Conservation (phyloP, 2,888 invertebrate genomes). For the Scaptomyza tumidula region DNA sequence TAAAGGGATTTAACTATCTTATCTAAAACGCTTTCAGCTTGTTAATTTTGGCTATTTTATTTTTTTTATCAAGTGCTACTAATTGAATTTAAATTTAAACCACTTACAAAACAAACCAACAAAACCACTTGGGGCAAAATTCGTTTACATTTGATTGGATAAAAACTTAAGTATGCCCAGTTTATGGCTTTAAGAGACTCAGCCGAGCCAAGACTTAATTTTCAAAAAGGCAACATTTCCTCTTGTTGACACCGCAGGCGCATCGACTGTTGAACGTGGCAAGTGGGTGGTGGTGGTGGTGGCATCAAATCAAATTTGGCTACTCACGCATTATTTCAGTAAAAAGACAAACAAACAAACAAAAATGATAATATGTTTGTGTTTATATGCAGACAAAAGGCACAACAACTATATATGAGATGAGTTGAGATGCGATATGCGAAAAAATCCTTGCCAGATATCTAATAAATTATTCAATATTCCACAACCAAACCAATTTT, state of each 20-base stretch:
- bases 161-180: constrained; percentile 8
- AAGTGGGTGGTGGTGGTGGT: neutral
- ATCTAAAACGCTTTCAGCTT: neutral
- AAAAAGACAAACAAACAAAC: constrained; percentile 24
- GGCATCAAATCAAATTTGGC: constrained; percentile 42
- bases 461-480: constrained; percentile 64
- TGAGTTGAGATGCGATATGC: constrained; percentile 46
- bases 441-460: constrained; percentile 39
- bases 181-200: constrained; percentile 7
- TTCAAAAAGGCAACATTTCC: constrained; percentile 1
- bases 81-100: neutral
- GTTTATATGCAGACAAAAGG: too few species aligned
- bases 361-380: neutral
- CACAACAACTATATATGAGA: constrained; percentile 9
- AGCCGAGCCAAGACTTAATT: constrained; percentile 9
- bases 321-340: constrained; percentile 45
- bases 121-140: neutral
- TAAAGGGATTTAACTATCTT: too few species aligned
- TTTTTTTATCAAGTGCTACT: neutral
- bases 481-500: constrained; percentile 1
- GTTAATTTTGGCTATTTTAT: neutral
- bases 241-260: constrained; percentile 22
- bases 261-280: constrained; percentile 1
- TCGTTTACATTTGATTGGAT: constrained; percentile 7
- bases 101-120: neutral